These are phyloP conservation scores for Calameuta pallipes DNA, from an alignment of 2,888 invertebrate species.

Conservation along the genomic window DNA sequence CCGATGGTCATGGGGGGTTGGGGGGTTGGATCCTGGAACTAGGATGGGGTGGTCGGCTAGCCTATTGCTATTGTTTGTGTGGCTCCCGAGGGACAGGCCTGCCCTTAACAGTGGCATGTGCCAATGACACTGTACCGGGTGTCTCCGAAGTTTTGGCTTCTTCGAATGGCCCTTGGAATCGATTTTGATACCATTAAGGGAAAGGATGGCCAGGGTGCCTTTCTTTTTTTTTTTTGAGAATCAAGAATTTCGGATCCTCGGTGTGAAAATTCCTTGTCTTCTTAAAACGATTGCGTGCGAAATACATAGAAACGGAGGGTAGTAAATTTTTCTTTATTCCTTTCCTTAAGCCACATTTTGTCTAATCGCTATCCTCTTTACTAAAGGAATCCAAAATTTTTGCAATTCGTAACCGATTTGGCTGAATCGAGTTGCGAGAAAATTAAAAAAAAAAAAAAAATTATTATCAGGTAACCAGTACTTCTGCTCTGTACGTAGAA, in stretches of 20 bases:
- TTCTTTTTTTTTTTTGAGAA: not conserved
- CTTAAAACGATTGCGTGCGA: no score
- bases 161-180: not conserved
- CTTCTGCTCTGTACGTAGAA: no score
- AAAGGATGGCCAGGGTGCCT: not conserved
- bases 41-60: conserved; percentile 36
- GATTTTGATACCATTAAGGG: not conserved
- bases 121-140: conserved; percentile 52
- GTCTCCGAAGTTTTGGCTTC: conserved; percentile 19
- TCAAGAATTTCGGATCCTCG: not conserved
- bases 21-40: not conserved
- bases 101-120: conserved; percentile 52
- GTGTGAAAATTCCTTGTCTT: no score
- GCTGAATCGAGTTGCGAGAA: no score
- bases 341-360: no score
- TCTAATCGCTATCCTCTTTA: no score
- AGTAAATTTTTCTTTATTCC: no score
- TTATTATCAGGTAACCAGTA: no score
- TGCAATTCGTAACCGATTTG: no score
- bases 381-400: no score
- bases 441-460: no score
- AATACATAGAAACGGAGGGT: no score
- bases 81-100: conserved; percentile 42
- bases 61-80: conserved; percentile 59
- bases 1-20: conserved; percentile 11